Base-by-base conservation (phyloP, 2,888 invertebrate species). In the Anticlea derivata region DNA sequence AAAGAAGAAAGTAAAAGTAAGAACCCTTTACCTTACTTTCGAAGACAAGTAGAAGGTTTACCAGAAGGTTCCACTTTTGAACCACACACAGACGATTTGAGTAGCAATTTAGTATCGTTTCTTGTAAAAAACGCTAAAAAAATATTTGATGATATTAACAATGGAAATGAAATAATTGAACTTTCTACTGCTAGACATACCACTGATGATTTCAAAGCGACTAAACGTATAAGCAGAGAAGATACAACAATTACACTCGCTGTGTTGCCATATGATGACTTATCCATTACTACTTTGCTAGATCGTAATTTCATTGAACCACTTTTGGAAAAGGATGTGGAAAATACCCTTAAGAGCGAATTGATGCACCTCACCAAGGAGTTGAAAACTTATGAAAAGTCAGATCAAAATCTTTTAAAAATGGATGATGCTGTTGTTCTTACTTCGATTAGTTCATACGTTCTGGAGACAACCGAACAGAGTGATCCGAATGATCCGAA, bases 41-140 rank as follows among this genome's bases (percentile, higher is more conserved):
- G 78, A 64, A 70, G 68, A 62, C 55, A 73, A 55, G 72, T 75
- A 61, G 79, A 83, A 62, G 80, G 76, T 61, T 49, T 54, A 31
- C 35, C 39, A 38, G 71, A 71, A 54, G 68, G 70, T 23, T 54
- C 55, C 13, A 58, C 64, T 26, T 43, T 63, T 29, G 54, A 58
- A 39, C 53, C 50, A 24, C 41, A 56, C 37, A 53, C 51, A 22
- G 68, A 75, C 10, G 72, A 77, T 41, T 30, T 60, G 20, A 60
- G 58, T 55, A 60, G 60, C 58, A 69, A 79, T 63, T 66, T 83
- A 47, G 77, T 80, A 38, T 72, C 78, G 13, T 70, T 83, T 61
- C 61, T 86, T 43, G 71, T 83, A 29, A 60, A 81, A 51, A 83
- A 86, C 60, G 68, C 74, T 1, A 79, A 75, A 68, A 70, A 80